Evolutionary conservation across 1,140 invertebrate genomes (phyloP), one percentile per base, ranked within the genome.

Genomic region (Habropoda laboriosa): DNA sequence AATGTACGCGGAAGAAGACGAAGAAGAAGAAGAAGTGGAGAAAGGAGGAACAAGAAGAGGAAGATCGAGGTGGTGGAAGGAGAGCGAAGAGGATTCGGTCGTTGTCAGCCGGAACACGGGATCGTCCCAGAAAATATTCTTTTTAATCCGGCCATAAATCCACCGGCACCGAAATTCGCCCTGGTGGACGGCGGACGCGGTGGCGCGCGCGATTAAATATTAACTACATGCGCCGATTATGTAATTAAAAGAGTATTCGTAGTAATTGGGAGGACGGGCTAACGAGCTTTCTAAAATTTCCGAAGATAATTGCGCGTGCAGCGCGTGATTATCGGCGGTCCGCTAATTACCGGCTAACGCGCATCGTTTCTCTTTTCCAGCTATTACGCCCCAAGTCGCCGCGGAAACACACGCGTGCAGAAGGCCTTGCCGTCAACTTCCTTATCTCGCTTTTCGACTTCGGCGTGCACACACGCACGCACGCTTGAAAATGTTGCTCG

Each of bases 341-440:
- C 67, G 40, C 76, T 74, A 85, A 86, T 74, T 76, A 75, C 74
- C 18, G 45, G 38, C 45, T 61, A 82, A 71, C 61, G 27, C 47
- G 42, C 45, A 51, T 85, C 61, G 73, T 81, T 84, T 68, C 77
- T 68, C 82, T 85, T 85, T 85, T 81, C 63, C 55, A 81, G 60
- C 42, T 78, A 78, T 74, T 81, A 78, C 49, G 35, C 35, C 55
- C 64, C 13, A 70, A 78, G 75, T 60, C 66, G 72, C 32, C 60
- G 47, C 47, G 72, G 58, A 74, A 74, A 63, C 47, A 63, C 47
- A 35, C 8, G 16, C 53, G 27, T 18, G 38, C 60, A 10, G n/a
- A n/a, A n/a, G n/a, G n/a, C n/a, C n/a, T n/a, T n/a, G n/a, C n/a
- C n/a, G n/a, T n/a, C 2, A 57, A 57, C 75, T 58, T 71, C 42